Conservation (phyloP, 2,888 invertebrate genomes). For the Hoplodrina blanda region DNA sequence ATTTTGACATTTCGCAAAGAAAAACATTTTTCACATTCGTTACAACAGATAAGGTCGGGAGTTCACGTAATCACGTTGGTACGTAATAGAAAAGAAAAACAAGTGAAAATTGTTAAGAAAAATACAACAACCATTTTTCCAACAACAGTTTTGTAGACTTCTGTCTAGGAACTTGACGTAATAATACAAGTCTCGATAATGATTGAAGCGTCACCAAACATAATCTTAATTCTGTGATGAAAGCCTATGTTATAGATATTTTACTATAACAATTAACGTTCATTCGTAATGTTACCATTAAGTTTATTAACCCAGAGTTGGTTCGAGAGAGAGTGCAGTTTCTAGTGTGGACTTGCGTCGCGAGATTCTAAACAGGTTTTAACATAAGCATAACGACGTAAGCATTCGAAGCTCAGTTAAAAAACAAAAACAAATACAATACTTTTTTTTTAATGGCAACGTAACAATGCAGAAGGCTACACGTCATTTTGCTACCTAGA, state of each 20-base stretch:
- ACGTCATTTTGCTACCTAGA: neutral
- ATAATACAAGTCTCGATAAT: constrained; percentile 1
- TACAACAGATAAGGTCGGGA: constrained; percentile 43
- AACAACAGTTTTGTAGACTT: neutral
- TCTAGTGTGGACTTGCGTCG: constrained; percentile 61
- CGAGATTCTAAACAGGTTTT: constrained; percentile 69
- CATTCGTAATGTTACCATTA: constrained; percentile 51
- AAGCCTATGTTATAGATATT: constrained; percentile 11
- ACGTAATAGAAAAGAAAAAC: constrained; percentile 20
- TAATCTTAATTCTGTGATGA: constrained; percentile 12
- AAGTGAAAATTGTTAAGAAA: constrained; percentile 8
- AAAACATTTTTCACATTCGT: constrained; percentile 30
- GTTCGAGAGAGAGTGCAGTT: constrained; percentile 70
- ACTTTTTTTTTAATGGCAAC: constrained; percentile 5
- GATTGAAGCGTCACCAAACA: constrained; percentile 7
- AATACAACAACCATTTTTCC: constrained; percentile 8
- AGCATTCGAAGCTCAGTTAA: constrained; percentile 21
- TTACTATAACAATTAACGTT: constrained; percentile 30
- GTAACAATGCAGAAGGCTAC: neutral
- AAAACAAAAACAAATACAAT: constrained; percentile 3
- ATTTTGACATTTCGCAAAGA: constrained; percentile 18
- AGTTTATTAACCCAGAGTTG: constrained; percentile 60
- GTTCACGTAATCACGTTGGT: constrained; percentile 25
- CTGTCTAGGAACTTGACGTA: constrained; percentile 21
- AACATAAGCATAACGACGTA: constrained; percentile 36